Conservation (phyloP, 2,113 vertebrate genomes). For the Macquaria ambigua region DNA sequence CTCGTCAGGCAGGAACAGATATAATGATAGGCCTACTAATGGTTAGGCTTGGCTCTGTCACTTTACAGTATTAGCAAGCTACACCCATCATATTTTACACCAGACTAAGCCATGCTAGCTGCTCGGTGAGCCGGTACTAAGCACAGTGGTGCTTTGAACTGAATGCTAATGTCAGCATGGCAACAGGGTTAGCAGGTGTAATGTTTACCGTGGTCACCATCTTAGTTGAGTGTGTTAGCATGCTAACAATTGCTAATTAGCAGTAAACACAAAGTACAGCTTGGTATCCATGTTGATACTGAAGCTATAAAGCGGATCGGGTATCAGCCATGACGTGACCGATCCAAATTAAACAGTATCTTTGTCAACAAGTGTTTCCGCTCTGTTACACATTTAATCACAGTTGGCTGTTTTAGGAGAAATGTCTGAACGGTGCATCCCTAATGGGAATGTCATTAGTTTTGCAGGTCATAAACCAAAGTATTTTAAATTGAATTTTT, state of each 20-base stretch:
- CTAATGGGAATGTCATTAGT: neutral
- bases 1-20: slow-evolving; percentile 50
- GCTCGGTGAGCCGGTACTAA: neutral
- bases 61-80: slow-evolving; percentile 14
- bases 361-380: no score
- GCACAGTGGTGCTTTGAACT: no score
- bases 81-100: slow-evolving; percentile 12
- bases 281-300: neutral
- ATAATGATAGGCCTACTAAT: slow-evolving; percentile 51
- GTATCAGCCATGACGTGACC: no score
- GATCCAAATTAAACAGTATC: no score
- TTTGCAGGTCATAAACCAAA: neutral
- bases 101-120: neutral
- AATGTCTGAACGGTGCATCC: neutral
- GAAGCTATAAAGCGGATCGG: no score
- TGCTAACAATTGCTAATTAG: neutral
- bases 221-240: neutral
- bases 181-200: neutral
- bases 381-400: neutral
- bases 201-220: neutral
- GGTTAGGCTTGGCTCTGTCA: neutral
- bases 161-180: neutral
- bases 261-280: neutral
- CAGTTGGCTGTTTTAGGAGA: neutral
- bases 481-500: neutral